phyloP scores from a whole-genome alignment of 1,140 invertebrate species.

The Drosophila tropicalis region DNA sequence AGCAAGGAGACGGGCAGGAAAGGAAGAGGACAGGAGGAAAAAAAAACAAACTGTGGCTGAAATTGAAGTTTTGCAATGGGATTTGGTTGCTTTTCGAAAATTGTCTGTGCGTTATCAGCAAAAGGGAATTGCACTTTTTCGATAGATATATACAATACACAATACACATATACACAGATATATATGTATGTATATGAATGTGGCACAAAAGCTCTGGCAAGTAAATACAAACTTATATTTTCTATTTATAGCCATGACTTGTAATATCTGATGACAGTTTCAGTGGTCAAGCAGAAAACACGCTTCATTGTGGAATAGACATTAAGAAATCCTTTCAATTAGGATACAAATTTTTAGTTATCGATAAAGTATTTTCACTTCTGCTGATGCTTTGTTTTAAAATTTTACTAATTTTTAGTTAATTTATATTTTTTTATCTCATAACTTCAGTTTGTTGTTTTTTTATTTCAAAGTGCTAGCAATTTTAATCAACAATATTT shows the following conservation, averaged over 20 bases:
- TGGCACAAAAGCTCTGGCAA: not conserved
- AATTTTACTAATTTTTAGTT: too few species aligned
- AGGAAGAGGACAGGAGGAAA: not conserved
- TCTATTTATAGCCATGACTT: slow-evolving; percentile 25
- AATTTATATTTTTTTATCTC: too few species aligned
- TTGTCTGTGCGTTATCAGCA: slow-evolving; percentile 38
- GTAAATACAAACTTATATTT: slow-evolving; percentile 3
- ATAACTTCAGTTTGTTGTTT: too few species aligned
- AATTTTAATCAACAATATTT: too few species aligned
- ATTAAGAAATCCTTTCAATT: slow-evolving; percentile 12
- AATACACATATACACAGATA: not conserved
- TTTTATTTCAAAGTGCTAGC: too few species aligned
- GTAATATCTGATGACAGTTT: slow-evolving; percentile 46
- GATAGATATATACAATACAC: too few species aligned
- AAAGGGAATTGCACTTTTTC: slow-evolving; percentile 43
- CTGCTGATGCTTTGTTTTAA: not conserved
- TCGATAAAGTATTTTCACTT: not conserved
- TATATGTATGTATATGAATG: not conserved
- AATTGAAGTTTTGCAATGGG: slow-evolving; percentile 39
- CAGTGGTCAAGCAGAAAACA: slow-evolving; percentile 41
- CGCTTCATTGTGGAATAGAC: slow-evolving; percentile 45
- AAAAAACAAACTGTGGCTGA: slow-evolving; percentile 31
- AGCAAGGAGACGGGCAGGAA: not conserved
- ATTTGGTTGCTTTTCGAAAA: slow-evolving; percentile 11
- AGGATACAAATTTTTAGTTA: slow-evolving; percentile 6